Percentiles rank a stretch among this genome's conserved stretches.
Evolutionary conservation across 2,797 vertebrate genomes (phyloP).

Genomic region (Synaphobranchus kaupii): DNA sequence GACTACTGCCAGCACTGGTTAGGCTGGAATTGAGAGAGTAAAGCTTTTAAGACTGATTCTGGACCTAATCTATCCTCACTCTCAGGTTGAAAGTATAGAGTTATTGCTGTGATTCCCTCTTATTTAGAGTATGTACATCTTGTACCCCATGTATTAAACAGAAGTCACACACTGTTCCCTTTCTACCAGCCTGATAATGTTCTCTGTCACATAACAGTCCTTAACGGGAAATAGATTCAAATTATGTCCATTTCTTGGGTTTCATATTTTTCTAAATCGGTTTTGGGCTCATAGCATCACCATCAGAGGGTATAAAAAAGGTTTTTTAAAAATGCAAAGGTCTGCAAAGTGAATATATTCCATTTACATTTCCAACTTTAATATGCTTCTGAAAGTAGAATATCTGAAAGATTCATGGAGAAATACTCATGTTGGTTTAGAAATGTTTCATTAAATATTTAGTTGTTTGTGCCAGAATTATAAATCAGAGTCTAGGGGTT

Average conservation of each 20-base stretch:
- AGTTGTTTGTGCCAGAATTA: conserved; percentile 1
- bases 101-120: not conserved
- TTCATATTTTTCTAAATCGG: not conserved
- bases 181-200: not conserved
- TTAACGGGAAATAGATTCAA: not conserved
- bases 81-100: not conserved
- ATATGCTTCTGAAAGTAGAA: conserved; percentile 1
- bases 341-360: conserved; percentile 5
- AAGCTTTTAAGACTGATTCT: not conserved
- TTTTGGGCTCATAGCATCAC: not conserved
- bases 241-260: not conserved
- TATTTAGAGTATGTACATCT: not conserved
- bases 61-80: not conserved
- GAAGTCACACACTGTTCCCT: not conserved
- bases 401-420: not conserved
- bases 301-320: not conserved
- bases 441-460: conserved; percentile 11
- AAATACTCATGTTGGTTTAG: not conserved
- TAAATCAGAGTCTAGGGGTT: not conserved
- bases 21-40: not conserved
- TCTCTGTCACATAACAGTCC: not conserved
- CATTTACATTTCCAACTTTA: not conserved
- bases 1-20: not conserved
- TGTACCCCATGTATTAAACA: not conserved
- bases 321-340: not conserved